Evolutionary conservation across 2,797 vertebrate species (phyloP).

Genomic region (Sylvia borin): DNA sequence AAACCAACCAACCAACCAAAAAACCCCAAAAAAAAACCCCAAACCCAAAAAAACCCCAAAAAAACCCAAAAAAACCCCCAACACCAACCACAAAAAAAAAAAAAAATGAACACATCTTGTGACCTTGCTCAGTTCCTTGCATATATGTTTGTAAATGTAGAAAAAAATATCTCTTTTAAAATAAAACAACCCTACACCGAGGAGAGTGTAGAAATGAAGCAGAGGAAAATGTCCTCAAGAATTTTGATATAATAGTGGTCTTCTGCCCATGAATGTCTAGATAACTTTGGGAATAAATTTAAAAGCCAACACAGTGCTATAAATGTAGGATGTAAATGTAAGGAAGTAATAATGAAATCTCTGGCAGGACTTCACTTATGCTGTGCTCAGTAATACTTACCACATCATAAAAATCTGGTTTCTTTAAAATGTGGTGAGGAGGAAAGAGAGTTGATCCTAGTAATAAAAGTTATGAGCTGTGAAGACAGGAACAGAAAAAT

Average conservation of each 20-base stretch:
- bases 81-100: not conserved
- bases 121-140: not conserved
- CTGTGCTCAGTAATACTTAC: slow-evolving; percentile 36
- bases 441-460: slow-evolving; percentile 43
- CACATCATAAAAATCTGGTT: slow-evolving; percentile 65
- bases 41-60: too few species aligned
- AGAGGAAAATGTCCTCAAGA: not conserved
- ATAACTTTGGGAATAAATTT: slow-evolving; percentile 41
- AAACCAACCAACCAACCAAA: not conserved
- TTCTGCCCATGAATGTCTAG: not conserved
- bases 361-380: slow-evolving; percentile 42
- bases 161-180: not conserved
- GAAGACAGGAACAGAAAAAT: slow-evolving; percentile 19
- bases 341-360: slow-evolving; percentile 48
- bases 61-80: too few species aligned
- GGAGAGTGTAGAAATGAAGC: not conserved
- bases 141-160: not conserved
- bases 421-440: slow-evolving; percentile 43
- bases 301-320: slow-evolving; percentile 7
- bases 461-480: slow-evolving; percentile 61
- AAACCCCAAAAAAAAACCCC: not conserved
- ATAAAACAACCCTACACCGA: not conserved
- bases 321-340: slow-evolving; percentile 40
- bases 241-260: not conserved
- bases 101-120: not conserved